Evolutionary conservation across 2,888 invertebrate genomes (phyloP).

Genomic region (Heteromurus nitidus): DNA sequence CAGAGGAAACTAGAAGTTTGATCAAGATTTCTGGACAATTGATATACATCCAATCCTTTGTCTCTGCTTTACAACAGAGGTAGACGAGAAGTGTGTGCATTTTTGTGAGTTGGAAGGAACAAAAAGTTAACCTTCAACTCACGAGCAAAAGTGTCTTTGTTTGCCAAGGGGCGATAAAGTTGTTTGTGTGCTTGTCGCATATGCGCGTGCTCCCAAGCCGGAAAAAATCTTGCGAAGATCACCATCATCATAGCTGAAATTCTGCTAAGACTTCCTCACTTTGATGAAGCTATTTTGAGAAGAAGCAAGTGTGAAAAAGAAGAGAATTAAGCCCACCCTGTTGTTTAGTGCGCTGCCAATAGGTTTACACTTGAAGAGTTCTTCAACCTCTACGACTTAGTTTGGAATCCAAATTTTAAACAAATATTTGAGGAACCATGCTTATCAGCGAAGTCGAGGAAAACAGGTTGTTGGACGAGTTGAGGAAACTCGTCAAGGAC

Average conservation of each 20-base stretch:
- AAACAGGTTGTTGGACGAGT: constrained; percentile 42
- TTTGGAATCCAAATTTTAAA: no score
- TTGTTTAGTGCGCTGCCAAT: background rate
- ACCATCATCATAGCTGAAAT: background rate
- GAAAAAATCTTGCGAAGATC: background rate
- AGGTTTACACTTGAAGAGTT: background rate
- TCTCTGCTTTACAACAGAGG: no score
- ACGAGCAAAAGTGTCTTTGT: background rate
- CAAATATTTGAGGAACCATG: background rate
- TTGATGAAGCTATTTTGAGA: background rate
- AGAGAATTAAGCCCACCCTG: background rate
- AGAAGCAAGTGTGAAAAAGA: background rate
- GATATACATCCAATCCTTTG: no score
- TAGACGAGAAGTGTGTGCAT: no score
- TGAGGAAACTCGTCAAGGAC: constrained; percentile 51
- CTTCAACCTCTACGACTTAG: background rate
- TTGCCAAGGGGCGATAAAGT: no score
- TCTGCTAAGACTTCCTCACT: background rate
- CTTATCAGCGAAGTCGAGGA: constrained; percentile 34
- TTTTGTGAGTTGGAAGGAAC: no score
- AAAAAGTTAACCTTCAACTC: no score
- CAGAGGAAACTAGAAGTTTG: no score
- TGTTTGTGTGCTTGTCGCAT: no score
- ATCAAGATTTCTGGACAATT: no score
- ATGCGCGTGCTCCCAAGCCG: background rate